These are phyloP conservation scores for Ahaetulla prasina DNA, from an alignment of 2,113 vertebrate species.

Conservation along the genomic window DNA sequence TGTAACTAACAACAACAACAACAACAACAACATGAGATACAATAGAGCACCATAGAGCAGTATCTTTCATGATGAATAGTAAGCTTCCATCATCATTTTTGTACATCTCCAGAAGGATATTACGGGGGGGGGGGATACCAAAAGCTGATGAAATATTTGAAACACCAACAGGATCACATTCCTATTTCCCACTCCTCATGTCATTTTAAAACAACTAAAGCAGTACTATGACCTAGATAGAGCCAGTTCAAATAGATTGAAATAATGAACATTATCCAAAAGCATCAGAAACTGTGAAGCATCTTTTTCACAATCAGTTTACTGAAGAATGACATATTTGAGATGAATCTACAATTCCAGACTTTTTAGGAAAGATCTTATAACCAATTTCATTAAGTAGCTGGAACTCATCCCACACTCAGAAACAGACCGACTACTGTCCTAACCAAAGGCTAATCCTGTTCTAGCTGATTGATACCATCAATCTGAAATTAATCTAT, in stretches of 20 bases:
- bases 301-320: neutral
- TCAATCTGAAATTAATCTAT: neutral
- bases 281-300: neutral
- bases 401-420: neutral
- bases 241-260: neutral
- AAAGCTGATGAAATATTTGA: neutral
- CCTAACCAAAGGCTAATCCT: neutral
- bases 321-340: neutral
- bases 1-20: too few species aligned
- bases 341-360: neutral
- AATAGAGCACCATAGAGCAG: neutral
- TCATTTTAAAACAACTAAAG: neutral
- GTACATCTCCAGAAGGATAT: neutral
- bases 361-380: neutral
- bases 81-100: neutral
- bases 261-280: neutral
- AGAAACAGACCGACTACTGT: neutral
- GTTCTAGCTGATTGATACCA: neutral
- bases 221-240: neutral
- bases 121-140: accelerated
- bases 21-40: too few species aligned
- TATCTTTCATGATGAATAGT: neutral
- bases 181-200: neutral
- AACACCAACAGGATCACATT: neutral
- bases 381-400: neutral